These are phyloP conservation scores for Amiota minor DNA, from an alignment of 2,888 invertebrate genomes.

Conservation along the genomic window DNA sequence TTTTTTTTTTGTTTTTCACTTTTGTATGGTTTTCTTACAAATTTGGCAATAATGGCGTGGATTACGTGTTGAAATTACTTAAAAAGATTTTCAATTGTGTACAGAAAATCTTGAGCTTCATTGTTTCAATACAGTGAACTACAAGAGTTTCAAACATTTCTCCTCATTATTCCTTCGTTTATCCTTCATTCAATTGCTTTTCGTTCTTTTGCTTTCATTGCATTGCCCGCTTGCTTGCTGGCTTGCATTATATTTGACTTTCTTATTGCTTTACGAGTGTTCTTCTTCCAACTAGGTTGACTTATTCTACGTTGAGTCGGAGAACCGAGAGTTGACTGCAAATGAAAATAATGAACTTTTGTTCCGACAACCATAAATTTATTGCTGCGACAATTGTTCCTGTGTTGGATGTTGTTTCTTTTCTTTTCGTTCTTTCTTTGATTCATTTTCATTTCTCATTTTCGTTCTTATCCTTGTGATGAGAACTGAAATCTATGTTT, in stretches of 20 bases:
- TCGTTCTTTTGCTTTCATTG: slow-evolving; percentile 3
- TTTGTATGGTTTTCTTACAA: slow-evolving; percentile 8
- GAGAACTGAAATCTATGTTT: slow-evolving; percentile 3
- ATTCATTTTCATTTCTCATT: background rate
- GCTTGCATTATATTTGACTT: background rate
- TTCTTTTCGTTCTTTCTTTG: background rate
- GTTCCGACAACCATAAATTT: slow-evolving; percentile 55
- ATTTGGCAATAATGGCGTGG: slow-evolving; percentile 41
- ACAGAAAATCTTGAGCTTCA: slow-evolving; percentile 25
- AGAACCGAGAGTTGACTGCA: background rate
- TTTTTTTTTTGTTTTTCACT: slow-evolving; percentile 17
- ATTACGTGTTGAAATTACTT: slow-evolving; percentile 70
- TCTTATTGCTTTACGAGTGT: background rate
- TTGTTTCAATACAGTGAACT: slow-evolving; percentile 24
- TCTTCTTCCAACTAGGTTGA: background rate
- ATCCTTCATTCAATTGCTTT: background rate
- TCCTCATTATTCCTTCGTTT: background rate
- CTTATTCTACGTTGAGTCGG: background rate
- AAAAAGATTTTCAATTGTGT: slow-evolving; percentile 68
- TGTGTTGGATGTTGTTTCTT: slow-evolving; percentile 33
- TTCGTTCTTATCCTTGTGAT: slow-evolving; percentile 8
- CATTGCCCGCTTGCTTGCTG: background rate
- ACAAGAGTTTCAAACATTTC: background rate
- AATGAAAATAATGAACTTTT: slow-evolving; percentile 40
- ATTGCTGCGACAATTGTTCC: slow-evolving; percentile 56